Evolutionary conservation across 2,797 vertebrate species (phyloP), one percentile per base, ranked within the genome.

Genomic region (Microchirus variegatus): DNA sequence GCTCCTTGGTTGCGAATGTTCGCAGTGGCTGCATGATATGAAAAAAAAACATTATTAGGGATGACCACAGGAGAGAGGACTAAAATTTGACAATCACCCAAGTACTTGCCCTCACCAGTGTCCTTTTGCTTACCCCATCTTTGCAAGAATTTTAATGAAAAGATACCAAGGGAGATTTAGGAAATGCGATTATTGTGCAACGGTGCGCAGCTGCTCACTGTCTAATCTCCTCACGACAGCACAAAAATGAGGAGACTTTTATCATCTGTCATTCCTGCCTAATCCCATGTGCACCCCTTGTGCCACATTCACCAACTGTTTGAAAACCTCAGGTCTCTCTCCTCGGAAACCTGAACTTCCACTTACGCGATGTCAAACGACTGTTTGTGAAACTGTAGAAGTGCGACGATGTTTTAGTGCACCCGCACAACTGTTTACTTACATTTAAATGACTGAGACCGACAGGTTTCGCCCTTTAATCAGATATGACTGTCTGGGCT

Each of bases 151-250:
- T 80, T 88, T 82, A 88, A 89, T 77, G 67, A 74, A 82, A 83
- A 81, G 79, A 89, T 84, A 75, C 73, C 53, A 40, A 65, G 49
- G 59, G 62, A 80, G 83, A 87, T 86, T 84, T 85, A 78, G 60
- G 64, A 79, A 87, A 78, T 69, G 16, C 77, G 84, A 90, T 89
- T 87, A 79, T 86, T 68, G 46, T 45, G 57, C 52, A 59, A 55
- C 66, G 81, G 58, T 42, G 63, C 54, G 69, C 81, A 83, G 80
- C 73, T 83, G 78, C 77, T 73, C 48, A 47, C 70, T 62, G 46
- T 82, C 76, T 89, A 82, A 91, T 89, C 86, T 80, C 67, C 64
- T 66, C 76, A 71, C 83, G 77, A 77, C 70, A 85, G 78, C 71
- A 66, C 73, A 63, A 60, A 83, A 86, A 80, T 69, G 78, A 83